Evolutionary conservation across 2,113 vertebrate genomes (phyloP).

Genomic region (Conger conger): DNA sequence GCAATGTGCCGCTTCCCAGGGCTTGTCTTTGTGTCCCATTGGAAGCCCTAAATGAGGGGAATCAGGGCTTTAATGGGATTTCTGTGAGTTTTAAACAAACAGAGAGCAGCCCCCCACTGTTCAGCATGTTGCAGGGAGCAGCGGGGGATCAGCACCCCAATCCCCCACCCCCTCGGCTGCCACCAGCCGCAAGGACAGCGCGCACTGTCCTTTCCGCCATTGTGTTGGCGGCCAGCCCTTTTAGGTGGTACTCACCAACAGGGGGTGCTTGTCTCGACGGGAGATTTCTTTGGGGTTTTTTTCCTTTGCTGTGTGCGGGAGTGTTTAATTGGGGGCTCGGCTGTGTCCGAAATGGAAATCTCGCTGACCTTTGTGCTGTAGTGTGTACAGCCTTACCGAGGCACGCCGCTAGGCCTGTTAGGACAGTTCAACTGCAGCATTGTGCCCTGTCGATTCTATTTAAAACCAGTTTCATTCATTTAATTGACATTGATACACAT

Average conservation of each 20-base stretch:
- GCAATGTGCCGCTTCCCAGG: constrained; percentile 79
- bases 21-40: constrained; percentile 69
- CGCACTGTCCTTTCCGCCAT: constrained; percentile 24
- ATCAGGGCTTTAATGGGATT: constrained; percentile 77
- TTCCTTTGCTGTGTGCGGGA: not conserved
- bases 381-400: not conserved
- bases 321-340: constrained; percentile 2
- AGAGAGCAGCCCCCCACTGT: constrained; percentile 69
- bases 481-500: not conserved
- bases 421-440: not conserved
- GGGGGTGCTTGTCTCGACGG: not conserved
- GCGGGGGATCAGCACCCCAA: constrained; percentile 15
- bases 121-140: constrained; percentile 55
- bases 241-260: not conserved
- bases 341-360: constrained; percentile 17
- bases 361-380: not conserved
- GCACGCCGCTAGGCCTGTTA: not conserved
- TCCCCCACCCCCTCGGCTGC: not conserved
- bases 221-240: not conserved
- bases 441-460: not conserved
- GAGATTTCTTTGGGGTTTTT: not conserved
- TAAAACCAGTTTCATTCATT: not conserved
- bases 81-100: constrained; percentile 79
- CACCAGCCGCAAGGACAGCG: constrained; percentile 23
- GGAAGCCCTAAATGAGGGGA: constrained; percentile 77